Conservation (phyloP, 2,888 invertebrate genomes). For the Andrena marginata region DNA sequence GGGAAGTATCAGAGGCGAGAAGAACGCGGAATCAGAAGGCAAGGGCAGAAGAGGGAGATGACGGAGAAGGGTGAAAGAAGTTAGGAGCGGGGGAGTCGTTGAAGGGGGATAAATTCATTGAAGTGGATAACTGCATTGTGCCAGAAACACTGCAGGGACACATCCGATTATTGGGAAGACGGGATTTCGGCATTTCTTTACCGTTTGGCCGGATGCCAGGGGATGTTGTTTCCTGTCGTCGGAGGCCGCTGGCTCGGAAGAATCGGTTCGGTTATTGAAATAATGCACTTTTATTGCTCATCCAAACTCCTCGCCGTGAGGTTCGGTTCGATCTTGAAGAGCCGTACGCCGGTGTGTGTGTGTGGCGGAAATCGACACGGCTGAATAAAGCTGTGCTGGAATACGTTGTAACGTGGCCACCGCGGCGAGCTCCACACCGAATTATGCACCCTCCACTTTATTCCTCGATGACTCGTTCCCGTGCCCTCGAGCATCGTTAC, state of each 20-base stretch:
- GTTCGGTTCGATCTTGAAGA: conserved; percentile 32
- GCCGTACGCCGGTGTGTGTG: not conserved
- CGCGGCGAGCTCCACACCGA: conserved; percentile 22
- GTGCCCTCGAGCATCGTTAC: conserved; percentile 20
- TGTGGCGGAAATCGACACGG: conserved; percentile 10
- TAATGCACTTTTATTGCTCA: conserved; percentile 82
- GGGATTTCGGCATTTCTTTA: conserved; percentile 81
- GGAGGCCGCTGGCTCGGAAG: conserved; percentile 80
- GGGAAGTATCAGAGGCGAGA: not conserved
- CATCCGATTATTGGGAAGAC: conserved; percentile 84
- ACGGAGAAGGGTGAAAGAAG: conserved; percentile 37
- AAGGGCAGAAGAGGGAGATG: not conserved
- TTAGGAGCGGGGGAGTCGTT: conserved; percentile 40
- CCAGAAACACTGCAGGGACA: conserved; percentile 83
- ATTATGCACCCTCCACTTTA: conserved; percentile 71
- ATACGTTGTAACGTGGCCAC: conserved; percentile 18
- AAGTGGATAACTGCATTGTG: conserved; percentile 83
- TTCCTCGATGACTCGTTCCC: conserved; percentile 45
- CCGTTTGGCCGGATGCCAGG: conserved; percentile 80
- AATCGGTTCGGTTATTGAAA: conserved; percentile 84
- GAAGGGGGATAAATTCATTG: conserved; percentile 80
- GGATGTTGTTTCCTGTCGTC: conserved; percentile 84
- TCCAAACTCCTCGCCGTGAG: conserved; percentile 46
- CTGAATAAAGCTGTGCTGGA: conserved; percentile 37
- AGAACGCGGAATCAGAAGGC: conserved; percentile 16